A percentile compares a stretch with the other conserved stretches of the same genome.
These are phyloP conservation scores for Aphelenchoides avenae DNA, from an alignment of 1,140 invertebrate genomes.

Conservation along the genomic window DNA sequence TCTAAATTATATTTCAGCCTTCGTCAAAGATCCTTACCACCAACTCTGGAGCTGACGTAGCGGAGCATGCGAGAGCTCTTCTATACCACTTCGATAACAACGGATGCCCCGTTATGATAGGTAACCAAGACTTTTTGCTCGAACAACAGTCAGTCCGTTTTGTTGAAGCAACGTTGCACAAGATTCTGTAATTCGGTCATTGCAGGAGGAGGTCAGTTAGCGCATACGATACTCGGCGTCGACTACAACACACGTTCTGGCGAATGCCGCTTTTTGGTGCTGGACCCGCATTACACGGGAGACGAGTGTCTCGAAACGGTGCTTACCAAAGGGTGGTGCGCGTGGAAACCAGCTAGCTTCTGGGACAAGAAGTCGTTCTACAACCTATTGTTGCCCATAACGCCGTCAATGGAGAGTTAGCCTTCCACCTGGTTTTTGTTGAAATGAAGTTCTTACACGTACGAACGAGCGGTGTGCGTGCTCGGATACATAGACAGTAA, in stretches of 20 bases:
- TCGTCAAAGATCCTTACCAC: conserved; percentile 78
- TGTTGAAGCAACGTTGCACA: conserved; percentile 64
- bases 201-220: conserved; percentile 77
- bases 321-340: conserved; percentile 60
- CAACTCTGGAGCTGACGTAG: conserved; percentile 76
- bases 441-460: no score
- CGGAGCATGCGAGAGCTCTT: conserved; percentile 74
- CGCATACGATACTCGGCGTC: conserved; percentile 93
- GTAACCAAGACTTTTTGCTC: conserved; percentile 65
- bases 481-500: no score
- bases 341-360: conserved; percentile 51
- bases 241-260: conserved; percentile 74
- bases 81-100: conserved; percentile 82
- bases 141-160: conserved; percentile 65
- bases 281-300: conserved; percentile 97
- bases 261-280: conserved; percentile 79
- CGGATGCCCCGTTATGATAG: conserved; percentile 96
- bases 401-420: background rate
- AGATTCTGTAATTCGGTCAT: conserved; percentile 1
- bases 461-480: no score
- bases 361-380: conserved; percentile 54
- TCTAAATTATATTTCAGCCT: no score
- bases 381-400: conserved; percentile 51
- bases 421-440: conserved; percentile 1
- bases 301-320: conserved; percentile 64